Evolutionary conservation across 2,888 invertebrate genomes (phyloP), one percentile per base, ranked within the genome.

Genomic region (Dolichopus griseipennis): DNA sequence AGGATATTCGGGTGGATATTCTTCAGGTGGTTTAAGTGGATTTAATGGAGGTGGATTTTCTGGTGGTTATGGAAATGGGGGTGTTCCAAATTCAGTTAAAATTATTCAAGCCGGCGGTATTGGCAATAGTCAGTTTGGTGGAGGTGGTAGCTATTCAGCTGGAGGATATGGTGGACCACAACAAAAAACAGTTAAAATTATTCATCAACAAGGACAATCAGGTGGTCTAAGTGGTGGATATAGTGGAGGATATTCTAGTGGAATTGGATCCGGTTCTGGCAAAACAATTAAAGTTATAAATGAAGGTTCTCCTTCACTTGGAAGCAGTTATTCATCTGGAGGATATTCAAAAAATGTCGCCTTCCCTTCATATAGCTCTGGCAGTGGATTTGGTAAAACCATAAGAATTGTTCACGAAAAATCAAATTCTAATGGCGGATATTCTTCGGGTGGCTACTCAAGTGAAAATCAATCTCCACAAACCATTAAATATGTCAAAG

Each of bases 201-300:
- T 52, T 52, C 52, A 52, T 52, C 52, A 52, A 18, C 9, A 52
- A 2, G 2, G 3, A 52, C 52, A 52, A n/a, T 15, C 18, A 18
- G 37, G 62, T 6, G 68, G 68, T 2, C 21, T 22, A 2, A n/a
- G 41, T 27, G 68, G 69, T n/a, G 69, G 68, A 15, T 62, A 68
- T 6, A 65, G 62, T 18, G 68, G 69, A 18, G 69, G 68, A 20
- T 62, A 68, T 2, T 66, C 65, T 18, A 37, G 65, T 18, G 37
- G 52, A 52, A 12, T 18, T 3, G 52, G 37, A 10, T 37, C 37
- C 12, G n/a, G 33, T 10, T 15, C 18, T 27, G 20, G 15, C 1
- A 37, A 37, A 34, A 64, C 64, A 10, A n/a, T 64, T 2, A 33
- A 34, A 64, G n/a, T 64, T 7, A 34, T 64, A 10, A 64, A n/a